Evolutionary conservation across 2,797 vertebrate species (phyloP), one percentile per base, ranked within the genome.

Genomic region (Scolopax bukidnonensis): DNA sequence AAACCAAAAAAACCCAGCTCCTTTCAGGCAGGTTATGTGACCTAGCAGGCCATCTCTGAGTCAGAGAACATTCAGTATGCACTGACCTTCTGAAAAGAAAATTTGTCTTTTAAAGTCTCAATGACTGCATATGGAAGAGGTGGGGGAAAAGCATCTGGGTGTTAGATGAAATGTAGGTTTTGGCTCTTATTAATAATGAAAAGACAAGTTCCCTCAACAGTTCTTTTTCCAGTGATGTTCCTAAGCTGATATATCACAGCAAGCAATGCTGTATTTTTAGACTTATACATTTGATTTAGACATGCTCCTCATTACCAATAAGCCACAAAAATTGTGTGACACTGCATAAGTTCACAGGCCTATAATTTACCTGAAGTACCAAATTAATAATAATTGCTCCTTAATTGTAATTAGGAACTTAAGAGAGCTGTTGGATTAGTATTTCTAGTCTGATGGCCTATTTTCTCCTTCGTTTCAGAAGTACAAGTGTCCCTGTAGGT

Each of bases 291-390:
- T 83, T 73, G 10, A 77, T 70, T 74, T 71, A 68, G 47, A 59
- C 4, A 3, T 63, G 16, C 1, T 86, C 8, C 11, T 91, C 21
- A 14, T 41, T 71, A 40, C 24, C 47, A 83, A 80, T 41, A 81
- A 80, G 56, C 4, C 3, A 70, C 17, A 89, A 81, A 68, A 74
- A 70, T 10, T 53, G 4, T 50, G 6, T 53, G 61, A 75, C 30
- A 73, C 8, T 60, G 54, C 65, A 24, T 81, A 50, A 54, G 25
- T 83, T 91, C 65, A 54, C 8, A 87, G n/a, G 88, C 27, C 19
- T 87, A 10, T 50, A 81, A 95, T 88, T 86, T 91, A 86, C 43
- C 25, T 86, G 71, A 84, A 95, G 76, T 68, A 84, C 28, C 54
- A 88, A 78, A 84, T 83, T 87, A 87, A 59, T 80, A 83, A 61